Evolutionary conservation across 2,113 vertebrate species (phyloP).

Genomic region (Argyrosomus japonicus): DNA sequence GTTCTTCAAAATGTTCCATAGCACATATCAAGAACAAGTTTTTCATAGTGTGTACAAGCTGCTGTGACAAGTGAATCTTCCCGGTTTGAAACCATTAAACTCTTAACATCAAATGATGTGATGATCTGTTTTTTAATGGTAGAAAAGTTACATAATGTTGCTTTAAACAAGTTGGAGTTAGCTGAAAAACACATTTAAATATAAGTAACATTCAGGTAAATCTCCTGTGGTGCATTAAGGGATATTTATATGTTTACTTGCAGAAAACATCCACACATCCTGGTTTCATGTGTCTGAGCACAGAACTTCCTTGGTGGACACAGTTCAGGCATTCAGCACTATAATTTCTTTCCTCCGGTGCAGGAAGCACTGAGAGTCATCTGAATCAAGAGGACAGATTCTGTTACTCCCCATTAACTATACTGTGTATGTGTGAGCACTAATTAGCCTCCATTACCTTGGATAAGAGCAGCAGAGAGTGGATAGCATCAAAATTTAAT

Average conservation of each 20-base stretch:
- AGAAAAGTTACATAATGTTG: no score
- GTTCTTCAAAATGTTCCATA: no score
- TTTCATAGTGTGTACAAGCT: no score
- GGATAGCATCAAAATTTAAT: conserved; percentile 82
- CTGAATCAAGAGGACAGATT: conserved; percentile 79
- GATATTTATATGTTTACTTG: neutral
- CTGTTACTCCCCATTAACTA: conserved; percentile 79
- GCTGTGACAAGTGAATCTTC: no score
- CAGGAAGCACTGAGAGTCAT: conserved; percentile 70
- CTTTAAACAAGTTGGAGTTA: no score
- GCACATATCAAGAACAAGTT: no score
- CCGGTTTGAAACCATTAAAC: no score
- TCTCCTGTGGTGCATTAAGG: neutral
- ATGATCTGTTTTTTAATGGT: no score
- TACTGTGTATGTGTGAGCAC: conserved; percentile 65
- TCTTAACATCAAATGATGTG: no score
- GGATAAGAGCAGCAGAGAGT: conserved; percentile 79
- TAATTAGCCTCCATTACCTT: conserved; percentile 80
- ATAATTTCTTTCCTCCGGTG: conserved; percentile 7
- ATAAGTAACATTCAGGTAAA: neutral
- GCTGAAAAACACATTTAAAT: no score
- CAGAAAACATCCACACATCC: conserved; percentile 15
- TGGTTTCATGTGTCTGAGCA: conserved; percentile 1
- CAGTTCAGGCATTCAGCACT: conserved; percentile 24
- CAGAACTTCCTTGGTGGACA: conserved; percentile 33